Percentiles rank a stretch among this genome's conserved stretches.
Conservation (phyloP, 2,797 vertebrate species). For the Gymnoscopelus braueri region DNA sequence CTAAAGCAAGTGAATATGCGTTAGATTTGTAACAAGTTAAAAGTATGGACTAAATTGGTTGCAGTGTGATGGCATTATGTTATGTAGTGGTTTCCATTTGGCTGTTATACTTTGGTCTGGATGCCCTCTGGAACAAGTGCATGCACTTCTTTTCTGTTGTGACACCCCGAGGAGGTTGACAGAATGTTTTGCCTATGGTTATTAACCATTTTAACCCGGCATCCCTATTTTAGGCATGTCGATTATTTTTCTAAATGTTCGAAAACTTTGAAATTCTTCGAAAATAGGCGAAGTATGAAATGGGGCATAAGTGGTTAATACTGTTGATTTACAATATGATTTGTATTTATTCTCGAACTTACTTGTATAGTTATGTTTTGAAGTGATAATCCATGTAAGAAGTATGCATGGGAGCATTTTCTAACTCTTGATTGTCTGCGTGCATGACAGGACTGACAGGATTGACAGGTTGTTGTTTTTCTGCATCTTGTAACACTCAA, state of each 20-base stretch:
- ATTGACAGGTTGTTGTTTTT: neutral
- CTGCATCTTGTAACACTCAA: slow-evolving; percentile 33
- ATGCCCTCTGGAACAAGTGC: slow-evolving; percentile 30
- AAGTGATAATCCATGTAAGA: neutral
- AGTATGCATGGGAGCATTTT: slow-evolving; percentile 39
- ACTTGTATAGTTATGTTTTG: slow-evolving; percentile 19
- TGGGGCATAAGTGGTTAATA: neutral
- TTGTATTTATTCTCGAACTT: too few species aligned
- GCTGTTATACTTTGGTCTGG: slow-evolving; percentile 5
- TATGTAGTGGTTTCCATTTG: slow-evolving; percentile 36
- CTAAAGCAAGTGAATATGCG: slow-evolving; percentile 4
- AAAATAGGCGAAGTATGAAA: neutral
- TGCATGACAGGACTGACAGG: slow-evolving; percentile 24
- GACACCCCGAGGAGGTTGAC: slow-evolving; percentile 15
- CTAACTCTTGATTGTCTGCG: slow-evolving; percentile 14
- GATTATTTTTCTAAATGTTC: neutral
- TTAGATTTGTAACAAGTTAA: slow-evolving; percentile 18
- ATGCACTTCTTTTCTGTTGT: slow-evolving; percentile 49
- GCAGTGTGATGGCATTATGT: slow-evolving; percentile 10
- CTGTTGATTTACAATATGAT: neutral
- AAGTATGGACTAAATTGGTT: slow-evolving; percentile 16
- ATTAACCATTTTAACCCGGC: too few species aligned
- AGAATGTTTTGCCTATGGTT: neutral
- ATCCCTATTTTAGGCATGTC: too few species aligned
- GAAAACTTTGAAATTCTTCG: slow-evolving; percentile 11